Evolutionary conservation across 2,113 vertebrate species (phyloP), one percentile per base, ranked within the genome.

Genomic region (Amphiprion ocellaris): DNA sequence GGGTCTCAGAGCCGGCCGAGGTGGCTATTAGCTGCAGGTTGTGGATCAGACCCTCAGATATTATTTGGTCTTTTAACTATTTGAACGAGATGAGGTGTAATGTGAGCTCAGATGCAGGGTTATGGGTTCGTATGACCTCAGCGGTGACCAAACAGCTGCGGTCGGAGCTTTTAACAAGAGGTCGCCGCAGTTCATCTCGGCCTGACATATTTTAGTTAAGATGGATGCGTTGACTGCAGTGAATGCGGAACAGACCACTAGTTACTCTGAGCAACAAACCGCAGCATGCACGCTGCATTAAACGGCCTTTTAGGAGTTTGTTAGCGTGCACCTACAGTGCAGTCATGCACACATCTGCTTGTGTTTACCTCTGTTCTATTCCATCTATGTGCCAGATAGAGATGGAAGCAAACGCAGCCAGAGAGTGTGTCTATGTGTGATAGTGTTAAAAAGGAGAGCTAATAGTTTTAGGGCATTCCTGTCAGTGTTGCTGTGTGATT

Each of bases 391-490:
- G 67, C 3, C 74, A 47, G 74, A 28, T 52, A 56, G 60, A 76
- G 66, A 77, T 33, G 63, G 53, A 74, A 68, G 56, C 66, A 83
- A 47, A 44, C 61, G 53, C 49, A 55, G 69, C 5, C 56, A 64
- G 66, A 47, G 30, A 58, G 61, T 49, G 44, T 50, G 66, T 26
- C 4, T 58, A 41, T 60, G 46, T 68, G 69, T 58, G 67, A 65
- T 24, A n/a, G 60, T 67, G 63, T 52, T 52, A 61, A 66, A 70
- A 54, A 82, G 54, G 69, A 69, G 69, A 76, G 28, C 61, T 55
- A 77, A 90, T 88, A 82, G 90, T 90, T 92, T 77, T 7, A 89
- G 91, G 90, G 91, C 87, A 89, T 93, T 89, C 78, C 88, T 90
- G 84, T 89, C 89, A 90, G 74, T 72, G 83, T 66, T 83, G 68